Evolutionary conservation across 92 coral and sea anemone species (phyloP).

Genomic region (Zoanthus gigantus): DNA sequence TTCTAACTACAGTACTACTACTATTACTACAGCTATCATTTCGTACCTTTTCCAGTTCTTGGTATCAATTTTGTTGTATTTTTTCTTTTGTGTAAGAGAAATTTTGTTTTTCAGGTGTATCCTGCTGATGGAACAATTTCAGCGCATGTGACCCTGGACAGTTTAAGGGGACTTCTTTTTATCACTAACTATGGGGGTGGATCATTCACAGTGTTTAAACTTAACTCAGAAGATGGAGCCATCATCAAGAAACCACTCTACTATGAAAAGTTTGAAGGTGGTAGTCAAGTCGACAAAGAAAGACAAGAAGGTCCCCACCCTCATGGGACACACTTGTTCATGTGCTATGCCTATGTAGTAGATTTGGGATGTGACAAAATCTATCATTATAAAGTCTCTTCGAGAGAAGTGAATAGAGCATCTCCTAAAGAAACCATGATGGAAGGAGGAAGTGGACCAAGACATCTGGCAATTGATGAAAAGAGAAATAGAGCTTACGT

Average conservation of each 20-base stretch:
- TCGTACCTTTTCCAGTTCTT: too few relatives aligned
- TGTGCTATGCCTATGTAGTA: conserved; percentile 26
- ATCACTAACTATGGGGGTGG: conserved; percentile 23
- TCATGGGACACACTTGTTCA: conserved; percentile 30
- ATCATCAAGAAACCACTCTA: conserved; percentile 6
- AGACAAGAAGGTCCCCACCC: conserved; percentile 26
- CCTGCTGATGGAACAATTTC: conserved; percentile 15
- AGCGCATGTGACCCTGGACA: conserved; percentile 21
- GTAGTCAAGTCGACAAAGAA: conserved; percentile 32
- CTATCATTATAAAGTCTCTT: conserved; percentile 20
- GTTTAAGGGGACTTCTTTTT: not conserved
- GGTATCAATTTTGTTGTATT: too few relatives aligned
- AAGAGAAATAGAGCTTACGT: conserved; percentile 16
- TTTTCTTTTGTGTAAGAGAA: too few relatives aligned
- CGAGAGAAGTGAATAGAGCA: not conserved
- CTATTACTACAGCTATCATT: too few relatives aligned
- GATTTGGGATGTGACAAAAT: conserved; percentile 36
- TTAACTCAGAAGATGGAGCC: conserved; percentile 17
- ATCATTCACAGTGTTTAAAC: conserved; percentile 3
- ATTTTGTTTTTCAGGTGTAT: not conserved
- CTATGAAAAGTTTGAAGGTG: conserved; percentile 32
- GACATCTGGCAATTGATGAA: conserved; percentile 36
- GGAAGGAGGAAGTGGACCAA: conserved; percentile 34
- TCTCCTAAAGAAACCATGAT: conserved; percentile 3
- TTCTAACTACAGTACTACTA: too few relatives aligned